phyloP scores from a whole-genome alignment of 2,888 invertebrate species.

The Trisateles emortualis region DNA sequence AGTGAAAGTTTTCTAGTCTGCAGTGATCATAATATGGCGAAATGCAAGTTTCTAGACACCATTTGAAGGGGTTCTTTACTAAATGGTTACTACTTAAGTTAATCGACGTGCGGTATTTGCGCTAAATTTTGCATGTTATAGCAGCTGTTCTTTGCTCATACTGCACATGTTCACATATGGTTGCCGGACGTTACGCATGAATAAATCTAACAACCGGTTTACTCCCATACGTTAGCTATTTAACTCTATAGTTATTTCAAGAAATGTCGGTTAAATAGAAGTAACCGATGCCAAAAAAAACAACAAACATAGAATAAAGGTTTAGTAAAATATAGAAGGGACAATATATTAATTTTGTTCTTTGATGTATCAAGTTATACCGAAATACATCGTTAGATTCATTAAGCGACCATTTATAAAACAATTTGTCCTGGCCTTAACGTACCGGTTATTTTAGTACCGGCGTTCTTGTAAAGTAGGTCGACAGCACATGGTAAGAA shows the following conservation, averaged over 20 bases:
- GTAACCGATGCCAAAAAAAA: background rate
- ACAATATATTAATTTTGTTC: slow-evolving; percentile 9
- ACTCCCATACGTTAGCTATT: background rate
- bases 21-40: slow-evolving; percentile 6
- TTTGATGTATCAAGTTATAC: slow-evolving; percentile 29
- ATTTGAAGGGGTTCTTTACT: background rate
- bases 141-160: slow-evolving; percentile 13
- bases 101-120: background rate
- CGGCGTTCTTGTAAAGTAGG: slow-evolving; percentile 60
- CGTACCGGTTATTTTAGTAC: slow-evolving; percentile 65
- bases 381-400: slow-evolving; percentile 16
- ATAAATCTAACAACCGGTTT: background rate
- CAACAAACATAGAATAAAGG: slow-evolving; percentile 15
- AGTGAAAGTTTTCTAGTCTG: slow-evolving; percentile 29
- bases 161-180: slow-evolving; percentile 4
- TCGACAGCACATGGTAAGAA: slow-evolving; percentile 64
- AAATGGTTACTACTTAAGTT: slow-evolving; percentile 1
- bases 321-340: slow-evolving; percentile 14
- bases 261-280: background rate
- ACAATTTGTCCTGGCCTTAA: slow-evolving; percentile 59
- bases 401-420: slow-evolving; percentile 34
- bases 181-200: background rate
- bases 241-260: background rate
- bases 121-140: background rate
- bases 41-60: slow-evolving; percentile 1